Percentiles rank a stretch among this genome's conserved stretches.
phyloP scores from a whole-genome alignment of 1,140 invertebrate species.

The Euwallacea fornicatus region DNA sequence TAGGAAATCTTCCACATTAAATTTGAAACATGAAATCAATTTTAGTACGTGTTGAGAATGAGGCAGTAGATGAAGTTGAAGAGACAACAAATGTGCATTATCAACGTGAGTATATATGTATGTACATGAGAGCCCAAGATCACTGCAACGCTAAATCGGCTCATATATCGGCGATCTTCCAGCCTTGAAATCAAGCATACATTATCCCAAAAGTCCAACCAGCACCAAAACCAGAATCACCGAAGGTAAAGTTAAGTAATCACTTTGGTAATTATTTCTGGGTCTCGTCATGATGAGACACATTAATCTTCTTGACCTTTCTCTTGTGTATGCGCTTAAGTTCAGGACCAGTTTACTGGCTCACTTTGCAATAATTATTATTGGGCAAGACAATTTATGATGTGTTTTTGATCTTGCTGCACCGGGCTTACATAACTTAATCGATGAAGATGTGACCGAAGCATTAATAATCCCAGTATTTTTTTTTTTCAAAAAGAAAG shows the following conservation, averaged over 20 bases:
- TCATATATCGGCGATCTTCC: no score
- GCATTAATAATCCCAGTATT: not conserved
- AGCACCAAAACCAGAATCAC: conserved; percentile 12
- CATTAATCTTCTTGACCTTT: conserved; percentile 36
- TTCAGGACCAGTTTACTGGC: conserved; percentile 20
- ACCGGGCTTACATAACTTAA: conserved; percentile 2
- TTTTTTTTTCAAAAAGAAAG: no score
- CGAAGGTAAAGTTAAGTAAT: conserved; percentile 33
- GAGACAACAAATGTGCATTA: no score
- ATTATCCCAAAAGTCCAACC: conserved; percentile 1
- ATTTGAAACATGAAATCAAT: no score
- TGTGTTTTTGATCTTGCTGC: conserved; percentile 4
- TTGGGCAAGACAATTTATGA: conserved; percentile 20
- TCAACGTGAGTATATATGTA: no score
- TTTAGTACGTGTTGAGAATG: no score
- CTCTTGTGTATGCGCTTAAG: conserved; percentile 13
- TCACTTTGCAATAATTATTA: conserved; percentile 12
- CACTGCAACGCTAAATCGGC: no score
- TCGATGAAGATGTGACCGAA: conserved; percentile 1
- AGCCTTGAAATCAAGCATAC: not conserved
- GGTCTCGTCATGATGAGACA: conserved; percentile 31
- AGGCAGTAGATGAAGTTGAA: no score
- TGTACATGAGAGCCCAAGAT: no score
- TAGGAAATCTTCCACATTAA: no score
- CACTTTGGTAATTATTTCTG: conserved; percentile 24